Evolutionary conservation across 2,113 vertebrate species (phyloP).

Genomic region (Vicugna pacos): DNA sequence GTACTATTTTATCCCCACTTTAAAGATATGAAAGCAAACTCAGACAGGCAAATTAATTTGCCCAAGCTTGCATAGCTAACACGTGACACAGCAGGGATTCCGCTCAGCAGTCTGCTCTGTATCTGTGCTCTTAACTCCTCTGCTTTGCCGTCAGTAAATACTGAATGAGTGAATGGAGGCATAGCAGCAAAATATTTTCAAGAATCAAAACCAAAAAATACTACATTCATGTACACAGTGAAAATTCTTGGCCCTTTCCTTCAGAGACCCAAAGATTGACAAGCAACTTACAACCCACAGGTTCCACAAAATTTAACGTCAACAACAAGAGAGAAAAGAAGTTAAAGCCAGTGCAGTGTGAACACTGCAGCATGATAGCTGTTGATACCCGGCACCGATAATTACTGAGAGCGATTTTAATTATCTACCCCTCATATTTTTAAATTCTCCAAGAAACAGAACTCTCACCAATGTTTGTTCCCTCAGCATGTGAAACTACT

Average conservation of each 20-base stretch:
- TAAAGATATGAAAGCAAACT: neutral
- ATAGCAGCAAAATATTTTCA: neutral
- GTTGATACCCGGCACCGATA: neutral
- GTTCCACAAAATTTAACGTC: neutral
- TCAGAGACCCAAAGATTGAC: neutral
- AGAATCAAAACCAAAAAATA: neutral
- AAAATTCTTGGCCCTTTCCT: neutral
- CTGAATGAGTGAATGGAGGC: neutral
- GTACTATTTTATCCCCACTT: neutral
- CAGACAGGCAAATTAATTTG: neutral
- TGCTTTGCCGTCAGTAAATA: neutral
- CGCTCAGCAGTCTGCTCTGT: rapidly evolving
- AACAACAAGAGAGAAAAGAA: neutral
- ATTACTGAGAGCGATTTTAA: neutral
- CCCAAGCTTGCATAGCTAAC: neutral
- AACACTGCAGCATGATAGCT: neutral
- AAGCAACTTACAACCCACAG: neutral
- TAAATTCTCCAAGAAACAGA: neutral
- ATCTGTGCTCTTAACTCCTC: neutral
- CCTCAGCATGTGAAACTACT: neutral
- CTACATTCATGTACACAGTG: neutral
- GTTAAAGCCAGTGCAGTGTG: neutral
- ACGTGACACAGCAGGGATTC: neutral
- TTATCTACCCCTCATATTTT: neutral
- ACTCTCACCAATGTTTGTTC: neutral